These are phyloP conservation scores for Trichopria drosophilae DNA, from an alignment of 2,888 invertebrate species.

Conservation along the genomic window DNA sequence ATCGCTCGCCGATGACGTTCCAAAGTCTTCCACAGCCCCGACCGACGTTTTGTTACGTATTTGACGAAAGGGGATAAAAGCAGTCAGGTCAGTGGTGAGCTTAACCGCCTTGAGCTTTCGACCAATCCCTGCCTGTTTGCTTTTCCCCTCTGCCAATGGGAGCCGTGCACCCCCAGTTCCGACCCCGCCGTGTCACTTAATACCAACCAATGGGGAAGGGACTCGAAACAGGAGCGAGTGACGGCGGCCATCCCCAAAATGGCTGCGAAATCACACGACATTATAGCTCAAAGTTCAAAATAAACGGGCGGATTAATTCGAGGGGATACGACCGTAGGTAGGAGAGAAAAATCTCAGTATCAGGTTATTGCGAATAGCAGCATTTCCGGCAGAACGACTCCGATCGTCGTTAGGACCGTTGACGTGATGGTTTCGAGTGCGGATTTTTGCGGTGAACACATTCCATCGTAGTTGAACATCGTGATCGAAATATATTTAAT, in stretches of 20 bases:
- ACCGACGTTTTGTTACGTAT: too few relatives aligned
- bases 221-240: slow-evolving; percentile 14
- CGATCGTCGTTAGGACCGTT: slow-evolving; percentile 10
- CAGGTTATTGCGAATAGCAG: slow-evolving; percentile 13
- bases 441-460: slow-evolving; percentile 21
- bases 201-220: slow-evolving; percentile 38
- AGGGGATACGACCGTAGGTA: slow-evolving; percentile 36
- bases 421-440: slow-evolving; percentile 15
- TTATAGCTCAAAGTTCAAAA: slow-evolving; percentile 53
- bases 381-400: slow-evolving; percentile 15
- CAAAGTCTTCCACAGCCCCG: too few relatives aligned
- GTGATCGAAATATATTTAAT: too few relatives aligned
- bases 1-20: slow-evolving; percentile 13
- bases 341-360: slow-evolving; percentile 27
- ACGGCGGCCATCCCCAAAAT: slow-evolving; percentile 54
- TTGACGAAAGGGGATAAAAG: too few relatives aligned
- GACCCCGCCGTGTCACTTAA: slow-evolving; percentile 36
- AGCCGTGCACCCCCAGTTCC: slow-evolving; percentile 25
- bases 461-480: slow-evolving; percentile 5
- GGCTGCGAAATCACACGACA: slow-evolving; percentile 56
- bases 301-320: slow-evolving; percentile 58
- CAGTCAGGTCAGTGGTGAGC: too few relatives aligned
- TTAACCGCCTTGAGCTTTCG: too few relatives aligned
- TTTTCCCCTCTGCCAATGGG: slow-evolving; percentile 39
- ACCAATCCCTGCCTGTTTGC: slow-evolving; percentile 34